Evolutionary conservation across 2,888 invertebrate species (phyloP), one percentile per base, ranked within the genome.

Genomic region (Aelia acuminata): DNA sequence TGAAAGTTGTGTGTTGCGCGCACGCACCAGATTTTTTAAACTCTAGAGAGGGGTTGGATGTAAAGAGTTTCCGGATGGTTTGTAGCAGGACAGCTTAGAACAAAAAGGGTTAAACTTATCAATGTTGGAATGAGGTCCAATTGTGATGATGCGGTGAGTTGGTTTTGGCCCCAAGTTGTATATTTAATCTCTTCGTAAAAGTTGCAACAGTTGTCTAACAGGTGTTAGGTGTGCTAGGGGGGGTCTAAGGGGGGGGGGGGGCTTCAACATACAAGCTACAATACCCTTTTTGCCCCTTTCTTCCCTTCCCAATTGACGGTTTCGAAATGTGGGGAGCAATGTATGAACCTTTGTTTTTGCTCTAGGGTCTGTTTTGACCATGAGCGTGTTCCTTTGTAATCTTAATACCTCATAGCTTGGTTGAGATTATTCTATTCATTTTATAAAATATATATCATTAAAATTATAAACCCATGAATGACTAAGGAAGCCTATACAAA

Each of bases 161-260:
- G n/a, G 31, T 31, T 63, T 63, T 3, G 63, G 31, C 26, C 15
- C 63, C 63, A 63, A 63, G 3, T 63, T 63, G 63, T 63, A 63
- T 63, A 63, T 63, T 63, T 63, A 63, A 63, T 63, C 63, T 63
- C 63, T 63, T 63, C 31, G 31, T 63, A 63, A 63, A 63, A 63
- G 7, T 63, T 63, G 63, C 31, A 63, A 63, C 63, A 63, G 63
- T 63, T 63, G 63, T 18, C 63, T 63, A 63, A 63, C 63, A 63
- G 63, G 63, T 63, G 63, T 63, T 63, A 31, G n/a, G n/a, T n/a
- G n/a, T n/a, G n/a, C n/a, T n/a, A n/a, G n/a, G n/a, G n/a, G n/a
- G n/a, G n/a, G n/a, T n/a, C n/a, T n/a, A n/a, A n/a, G n/a, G n/a
- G n/a, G n/a, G n/a, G 63, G 0, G 15, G 63, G 63, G 26, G 26